Evolutionary conservation across 2,113 vertebrate species (phyloP).

Genomic region (Oplegnathus fasciatus): DNA sequence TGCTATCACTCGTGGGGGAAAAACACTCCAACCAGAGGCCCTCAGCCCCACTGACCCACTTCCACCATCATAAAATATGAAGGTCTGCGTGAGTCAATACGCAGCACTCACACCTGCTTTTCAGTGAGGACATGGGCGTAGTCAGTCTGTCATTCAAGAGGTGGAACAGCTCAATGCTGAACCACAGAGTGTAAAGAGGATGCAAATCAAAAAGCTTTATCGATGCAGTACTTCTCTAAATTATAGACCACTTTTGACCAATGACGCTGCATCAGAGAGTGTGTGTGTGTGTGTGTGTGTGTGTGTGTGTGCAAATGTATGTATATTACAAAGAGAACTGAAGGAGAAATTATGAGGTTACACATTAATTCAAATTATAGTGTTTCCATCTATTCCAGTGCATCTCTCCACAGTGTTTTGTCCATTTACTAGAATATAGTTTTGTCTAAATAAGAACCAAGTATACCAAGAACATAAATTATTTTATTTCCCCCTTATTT

Average conservation of each 20-base stretch:
- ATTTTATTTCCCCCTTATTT: background rate
- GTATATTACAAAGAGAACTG: background rate
- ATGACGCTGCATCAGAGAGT: background rate
- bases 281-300: background rate
- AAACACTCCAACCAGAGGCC: constrained; percentile 29
- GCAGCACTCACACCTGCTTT: constrained; percentile 3
- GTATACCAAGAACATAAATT: background rate
- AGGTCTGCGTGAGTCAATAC: constrained; percentile 14
- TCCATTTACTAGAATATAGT: background rate
- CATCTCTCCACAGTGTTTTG: background rate
- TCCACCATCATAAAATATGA: constrained; percentile 71
- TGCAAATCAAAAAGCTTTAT: background rate
- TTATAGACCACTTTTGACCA: background rate
- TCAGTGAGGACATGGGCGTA: background rate
- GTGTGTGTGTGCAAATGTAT: background rate
- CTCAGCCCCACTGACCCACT: constrained; percentile 67
- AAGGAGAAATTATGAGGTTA: background rate
- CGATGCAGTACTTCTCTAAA: background rate
- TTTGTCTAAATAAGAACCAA: background rate
- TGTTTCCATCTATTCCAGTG: background rate
- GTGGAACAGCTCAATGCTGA: background rate
- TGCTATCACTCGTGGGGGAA: constrained; percentile 7
- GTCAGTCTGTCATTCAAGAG: background rate
- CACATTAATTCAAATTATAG: background rate
- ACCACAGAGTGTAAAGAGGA: background rate